Evolutionary conservation across 2,888 invertebrate species (phyloP), one percentile per base, ranked within the genome.

Genomic region (Zaprionus obscuricornis): DNA sequence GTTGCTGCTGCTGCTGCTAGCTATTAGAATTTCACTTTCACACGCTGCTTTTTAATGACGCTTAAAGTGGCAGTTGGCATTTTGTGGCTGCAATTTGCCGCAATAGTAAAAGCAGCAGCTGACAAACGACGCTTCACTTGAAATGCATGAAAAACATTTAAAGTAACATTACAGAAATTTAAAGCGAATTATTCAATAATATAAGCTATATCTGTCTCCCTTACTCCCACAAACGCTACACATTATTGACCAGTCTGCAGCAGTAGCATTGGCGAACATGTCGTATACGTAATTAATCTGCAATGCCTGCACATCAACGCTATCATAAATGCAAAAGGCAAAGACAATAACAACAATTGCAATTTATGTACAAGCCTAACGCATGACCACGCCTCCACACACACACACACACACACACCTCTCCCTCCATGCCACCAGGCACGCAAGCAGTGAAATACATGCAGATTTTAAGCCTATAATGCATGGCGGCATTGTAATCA

Each of bases 41-140:
- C n/a, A n/a, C n/a, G n/a, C 51, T 43, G 68, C 58, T 49, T 65
- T 63, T 63, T 63, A 49, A 45, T 76, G 82, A 73, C 83, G 56
- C 58, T 74, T 69, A 70, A 67, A 71, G 65, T 66, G 58, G 52
- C 85, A 78, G 65, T 66, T 65, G 66, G 27, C 27, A 34, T 37
- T 42, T 45, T 65, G 65, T 20, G 63, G 56, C 37, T 24, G 20
- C 56, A 47, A 47, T 64, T 47, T 47, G 13, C n/a, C n/a, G n/a
- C n/a, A n/a, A n/a, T n/a, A n/a, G n/a, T n/a, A n/a, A n/a, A n/a
- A n/a, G n/a, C n/a, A n/a, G n/a, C n/a, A n/a, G n/a, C n/a, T n/a
- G n/a, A n/a, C n/a, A n/a, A n/a, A n/a, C n/a, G n/a, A n/a, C n/a
- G n/a, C n/a, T n/a, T n/a, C n/a, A n/a, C n/a, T n/a, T n/a, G n/a